Conservation (phyloP, 2,797 vertebrate species). For the Thalassophryne amazonica region DNA sequence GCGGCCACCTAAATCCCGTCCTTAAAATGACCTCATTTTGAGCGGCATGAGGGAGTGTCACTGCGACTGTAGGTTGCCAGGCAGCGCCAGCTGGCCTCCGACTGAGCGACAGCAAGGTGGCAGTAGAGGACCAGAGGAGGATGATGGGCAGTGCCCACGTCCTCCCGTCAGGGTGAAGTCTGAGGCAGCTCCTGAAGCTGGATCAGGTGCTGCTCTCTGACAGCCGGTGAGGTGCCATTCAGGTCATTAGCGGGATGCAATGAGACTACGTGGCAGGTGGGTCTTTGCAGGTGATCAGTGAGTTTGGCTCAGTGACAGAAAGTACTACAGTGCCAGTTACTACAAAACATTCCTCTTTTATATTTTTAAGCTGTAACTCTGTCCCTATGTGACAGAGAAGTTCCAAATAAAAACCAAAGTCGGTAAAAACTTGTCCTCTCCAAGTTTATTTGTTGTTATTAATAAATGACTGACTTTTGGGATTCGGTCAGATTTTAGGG, state of each 20-base stretch:
- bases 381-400: no score
- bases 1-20: conserved; percentile 50
- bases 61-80: conserved; percentile 9
- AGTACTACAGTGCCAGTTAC: background rate
- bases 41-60: conserved; percentile 22
- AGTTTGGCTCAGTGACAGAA: background rate
- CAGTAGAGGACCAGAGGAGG: conserved; percentile 56
- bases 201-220: conserved; percentile 51
- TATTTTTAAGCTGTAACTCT: no score
- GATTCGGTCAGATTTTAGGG: no score
- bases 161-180: conserved; percentile 47
- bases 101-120: conserved; percentile 49
- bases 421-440: no score
- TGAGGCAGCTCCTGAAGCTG: conserved; percentile 30
- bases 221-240: conserved; percentile 57
- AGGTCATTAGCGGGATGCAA: conserved; percentile 60
- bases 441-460: no score
- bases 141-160: conserved; percentile 21
- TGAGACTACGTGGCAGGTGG: conserved; percentile 56
- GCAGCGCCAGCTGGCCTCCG: background rate
- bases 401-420: no score
- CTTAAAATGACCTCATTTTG: conserved; percentile 63
- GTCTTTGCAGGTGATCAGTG: conserved; percentile 50
- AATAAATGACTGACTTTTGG: no score
- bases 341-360: no score